Evolutionary conservation across 2,888 invertebrate genomes (phyloP).

Genomic region (Xestoiulus laeticollis): DNA sequence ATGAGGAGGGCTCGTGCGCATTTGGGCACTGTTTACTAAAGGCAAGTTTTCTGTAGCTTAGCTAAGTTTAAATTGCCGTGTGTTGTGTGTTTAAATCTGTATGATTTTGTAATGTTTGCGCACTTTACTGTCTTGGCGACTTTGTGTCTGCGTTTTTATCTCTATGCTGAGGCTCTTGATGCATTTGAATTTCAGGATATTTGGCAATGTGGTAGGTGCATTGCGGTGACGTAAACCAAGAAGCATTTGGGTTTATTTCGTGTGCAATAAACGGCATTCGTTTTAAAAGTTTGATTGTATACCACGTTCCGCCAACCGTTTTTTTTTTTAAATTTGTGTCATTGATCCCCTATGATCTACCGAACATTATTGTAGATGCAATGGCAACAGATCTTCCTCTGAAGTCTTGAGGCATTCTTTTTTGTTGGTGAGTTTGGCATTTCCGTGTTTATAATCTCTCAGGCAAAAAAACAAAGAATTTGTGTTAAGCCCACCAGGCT

Average conservation of each 20-base stretch:
- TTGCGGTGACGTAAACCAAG: neutral
- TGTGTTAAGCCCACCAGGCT: too few relatives aligned
- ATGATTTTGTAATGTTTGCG: conserved; percentile 13
- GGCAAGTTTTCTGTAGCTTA: neutral
- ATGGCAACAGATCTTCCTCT: neutral
- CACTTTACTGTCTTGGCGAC: neutral
- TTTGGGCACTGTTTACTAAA: neutral
- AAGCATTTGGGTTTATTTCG: neutral
- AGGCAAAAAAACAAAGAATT: too few relatives aligned
- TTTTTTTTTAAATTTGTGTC: neutral
- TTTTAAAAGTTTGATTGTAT: neutral
- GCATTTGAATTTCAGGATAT: neutral
- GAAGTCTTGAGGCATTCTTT: neutral
- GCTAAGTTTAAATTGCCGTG: neutral
- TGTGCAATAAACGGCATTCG: neutral
- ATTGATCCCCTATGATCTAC: neutral
- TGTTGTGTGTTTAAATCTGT: neutral
- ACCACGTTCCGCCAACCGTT: too few relatives aligned
- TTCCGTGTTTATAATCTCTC: neutral
- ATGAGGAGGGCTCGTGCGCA: neutral
- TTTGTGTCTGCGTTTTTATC: neutral
- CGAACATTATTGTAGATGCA: neutral
- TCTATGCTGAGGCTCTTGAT: neutral
- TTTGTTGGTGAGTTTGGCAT: neutral
- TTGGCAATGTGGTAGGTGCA: neutral